Evolutionary conservation across 1,140 invertebrate species (phyloP), one percentile per base, ranked within the genome.

Genomic region (Macrocentrus cingulum): DNA sequence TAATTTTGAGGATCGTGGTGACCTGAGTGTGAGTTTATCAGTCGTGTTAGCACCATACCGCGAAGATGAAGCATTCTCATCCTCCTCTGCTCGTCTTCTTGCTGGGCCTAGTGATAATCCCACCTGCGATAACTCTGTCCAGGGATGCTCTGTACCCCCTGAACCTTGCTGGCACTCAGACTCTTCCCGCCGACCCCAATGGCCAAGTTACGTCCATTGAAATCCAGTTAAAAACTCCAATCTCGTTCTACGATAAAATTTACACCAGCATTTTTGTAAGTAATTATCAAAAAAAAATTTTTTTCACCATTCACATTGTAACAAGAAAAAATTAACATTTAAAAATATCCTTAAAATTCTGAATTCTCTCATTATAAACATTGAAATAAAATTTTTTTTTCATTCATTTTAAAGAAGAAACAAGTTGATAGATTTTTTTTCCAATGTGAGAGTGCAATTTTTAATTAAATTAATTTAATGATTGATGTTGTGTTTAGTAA

Each of bases 221-320:
- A 56, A 63, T 77, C 1, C 61, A 66, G 56, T 77, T 89, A 19
- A 76, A 80, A 56, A 83, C 82, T 2, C 88, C 90, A 0, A 83
- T 92, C 49, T 75, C 81, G 4, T 90, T 91, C 73, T 92, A 86
- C 74, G 86, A 87, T 64, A 84, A 86, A 41, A 75, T 77, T 44
- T 91, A 90, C 75, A 82, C 84, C 37, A 82, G 82, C 23, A 80
- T 92, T 68, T 92, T 83, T 77, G 90, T 93, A 79, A 91, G 90
- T 90, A 71, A 45, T 48, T 55, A 41, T 46, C 50, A 45, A 18
- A 13, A 20, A 7, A 20, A 23, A 20, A 23, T 46, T 46, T 44
- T 6, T 44, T 16, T 6, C 9, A 19, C 9, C 25, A 5, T 9
- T 5, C 4, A 29, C 4, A 29, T 9, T 29, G 9, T 29, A 29